Evolutionary conservation across 23 tunicate genomes (phyloP).

Genomic region (Corella eumyota): DNA sequence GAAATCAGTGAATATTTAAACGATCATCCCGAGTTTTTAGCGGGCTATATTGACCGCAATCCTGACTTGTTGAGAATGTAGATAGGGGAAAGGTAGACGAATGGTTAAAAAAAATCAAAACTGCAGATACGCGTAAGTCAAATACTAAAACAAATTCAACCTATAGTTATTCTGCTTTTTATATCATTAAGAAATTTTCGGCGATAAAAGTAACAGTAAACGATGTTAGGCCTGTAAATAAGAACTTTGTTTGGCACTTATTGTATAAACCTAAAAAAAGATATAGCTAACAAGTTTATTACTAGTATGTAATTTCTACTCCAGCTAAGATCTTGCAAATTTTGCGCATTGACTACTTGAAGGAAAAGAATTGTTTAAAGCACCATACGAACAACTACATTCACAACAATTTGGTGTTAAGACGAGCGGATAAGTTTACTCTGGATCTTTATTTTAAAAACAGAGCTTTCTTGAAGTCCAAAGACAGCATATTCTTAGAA

Average conservation of each 20-base stretch:
- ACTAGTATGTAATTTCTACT: too few species aligned
- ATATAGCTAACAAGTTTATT: too few species aligned
- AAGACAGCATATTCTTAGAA: constrained; percentile 46
- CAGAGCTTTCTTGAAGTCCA: constrained; percentile 30
- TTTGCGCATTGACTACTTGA: constrained; percentile 46
- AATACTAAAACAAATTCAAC: too few species aligned
- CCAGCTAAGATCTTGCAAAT: constrained; percentile 45
- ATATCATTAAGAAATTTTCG: too few species aligned
- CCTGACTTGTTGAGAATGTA: constrained; percentile 41
- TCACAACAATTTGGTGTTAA: constrained; percentile 57
- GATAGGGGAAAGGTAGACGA: constrained; percentile 45
- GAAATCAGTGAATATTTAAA: constrained; percentile 44
- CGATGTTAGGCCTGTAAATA: too few species aligned
- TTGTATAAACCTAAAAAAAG: too few species aligned
- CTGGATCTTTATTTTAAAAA: constrained; percentile 60
- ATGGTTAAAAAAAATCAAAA: constrained; percentile 44
- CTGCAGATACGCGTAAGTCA: constrained; percentile 31
- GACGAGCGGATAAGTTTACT: constrained; percentile 58
- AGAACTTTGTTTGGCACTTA: too few species aligned
- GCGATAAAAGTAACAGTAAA: too few species aligned
- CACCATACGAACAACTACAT: constrained; percentile 62
- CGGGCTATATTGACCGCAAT: constrained; percentile 56
- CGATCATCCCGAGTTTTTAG: constrained; percentile 36
- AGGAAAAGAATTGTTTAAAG: constrained; percentile 27
- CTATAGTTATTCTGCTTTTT: too few species aligned